Percentiles rank a stretch among this genome's conserved stretches.
Conservation (phyloP, 2,113 vertebrate genomes). For the Sinocyclocheilus rhinocerous region DNA sequence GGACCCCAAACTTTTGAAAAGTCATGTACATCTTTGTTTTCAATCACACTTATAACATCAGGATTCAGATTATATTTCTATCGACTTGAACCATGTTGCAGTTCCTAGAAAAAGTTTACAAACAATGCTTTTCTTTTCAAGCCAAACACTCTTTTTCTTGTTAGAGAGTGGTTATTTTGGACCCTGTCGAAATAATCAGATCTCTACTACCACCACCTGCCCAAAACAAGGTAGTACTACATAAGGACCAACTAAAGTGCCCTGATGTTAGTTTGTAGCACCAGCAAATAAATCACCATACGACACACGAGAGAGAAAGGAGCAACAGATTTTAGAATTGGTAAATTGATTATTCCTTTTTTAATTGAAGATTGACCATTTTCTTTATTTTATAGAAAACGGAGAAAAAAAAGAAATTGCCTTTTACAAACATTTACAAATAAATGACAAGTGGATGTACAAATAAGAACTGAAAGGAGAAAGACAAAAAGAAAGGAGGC, state of each 20-base stretch:
- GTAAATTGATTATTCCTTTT: constrained; percentile 46
- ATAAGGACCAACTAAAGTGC: neutral
- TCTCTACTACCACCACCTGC: constrained; percentile 29
- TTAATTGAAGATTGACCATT: constrained; percentile 38
- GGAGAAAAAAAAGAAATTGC: constrained; percentile 61
- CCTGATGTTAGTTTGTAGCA: neutral
- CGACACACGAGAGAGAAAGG: neutral
- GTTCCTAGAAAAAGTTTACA: neutral
- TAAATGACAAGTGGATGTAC: constrained; percentile 79
- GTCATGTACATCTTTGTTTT: too few species aligned
- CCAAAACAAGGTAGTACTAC: constrained; percentile 6
- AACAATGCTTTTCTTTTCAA: neutral
- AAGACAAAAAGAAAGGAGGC: neutral
- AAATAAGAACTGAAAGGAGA: constrained; percentile 73
- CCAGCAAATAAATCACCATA: neutral
- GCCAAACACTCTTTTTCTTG: too few species aligned
- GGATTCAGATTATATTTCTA: neutral
- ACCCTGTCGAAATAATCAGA: neutral
- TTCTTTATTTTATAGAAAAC: constrained; percentile 72
- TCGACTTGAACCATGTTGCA: neutral
- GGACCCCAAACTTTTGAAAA: too few species aligned
- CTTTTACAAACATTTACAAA: constrained; percentile 92
- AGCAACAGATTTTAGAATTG: neutral
- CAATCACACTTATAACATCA: neutral
- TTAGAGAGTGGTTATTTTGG: neutral